These are phyloP conservation scores for Archaeoteleia sp. DNA, from an alignment of 2,888 invertebrate genomes.

Conservation along the genomic window DNA sequence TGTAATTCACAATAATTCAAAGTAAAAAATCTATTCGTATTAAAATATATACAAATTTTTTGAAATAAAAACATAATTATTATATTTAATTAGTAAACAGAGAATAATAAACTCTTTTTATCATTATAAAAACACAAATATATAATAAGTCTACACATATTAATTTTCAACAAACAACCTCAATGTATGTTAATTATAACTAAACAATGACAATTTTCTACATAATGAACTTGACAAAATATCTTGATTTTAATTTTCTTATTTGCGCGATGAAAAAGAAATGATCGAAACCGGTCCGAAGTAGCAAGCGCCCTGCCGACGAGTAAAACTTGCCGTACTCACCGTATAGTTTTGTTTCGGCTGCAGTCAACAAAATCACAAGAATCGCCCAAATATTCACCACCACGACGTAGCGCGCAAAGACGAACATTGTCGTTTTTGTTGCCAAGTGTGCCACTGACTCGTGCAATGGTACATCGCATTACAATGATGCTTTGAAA, in stretches of 20 bases:
- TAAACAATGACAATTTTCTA: background rate
- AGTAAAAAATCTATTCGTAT: too few relatives aligned
- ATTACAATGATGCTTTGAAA: too few relatives aligned
- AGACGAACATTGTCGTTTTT: slow-evolving; percentile 17
- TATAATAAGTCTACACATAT: too few relatives aligned
- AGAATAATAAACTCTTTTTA: background rate
- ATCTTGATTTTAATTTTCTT: slow-evolving; percentile 12
- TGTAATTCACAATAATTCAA: too few relatives aligned
- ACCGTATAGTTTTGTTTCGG: slow-evolving; percentile 37
- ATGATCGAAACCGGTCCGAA: slow-evolving; percentile 25
- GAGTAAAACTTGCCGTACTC: slow-evolving; percentile 32
- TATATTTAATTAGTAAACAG: background rate
- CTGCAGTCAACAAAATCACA: slow-evolving; percentile 24
- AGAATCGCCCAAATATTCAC: slow-evolving; percentile 27
- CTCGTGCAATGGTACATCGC: slow-evolving; percentile 34
- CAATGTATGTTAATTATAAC: too few relatives aligned
- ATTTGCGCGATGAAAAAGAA: slow-evolving; percentile 13
- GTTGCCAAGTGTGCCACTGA: slow-evolving; percentile 23
- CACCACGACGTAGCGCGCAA: slow-evolving; percentile 17
- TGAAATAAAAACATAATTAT: too few relatives aligned
- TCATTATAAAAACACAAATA: too few relatives aligned
- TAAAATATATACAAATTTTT: too few relatives aligned
- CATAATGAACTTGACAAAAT: too few relatives aligned
- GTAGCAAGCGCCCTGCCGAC: background rate
- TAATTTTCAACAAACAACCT: too few relatives aligned